Base-by-base conservation (phyloP, 1,140 invertebrate genomes). In the Gerris buenoi region DNA sequence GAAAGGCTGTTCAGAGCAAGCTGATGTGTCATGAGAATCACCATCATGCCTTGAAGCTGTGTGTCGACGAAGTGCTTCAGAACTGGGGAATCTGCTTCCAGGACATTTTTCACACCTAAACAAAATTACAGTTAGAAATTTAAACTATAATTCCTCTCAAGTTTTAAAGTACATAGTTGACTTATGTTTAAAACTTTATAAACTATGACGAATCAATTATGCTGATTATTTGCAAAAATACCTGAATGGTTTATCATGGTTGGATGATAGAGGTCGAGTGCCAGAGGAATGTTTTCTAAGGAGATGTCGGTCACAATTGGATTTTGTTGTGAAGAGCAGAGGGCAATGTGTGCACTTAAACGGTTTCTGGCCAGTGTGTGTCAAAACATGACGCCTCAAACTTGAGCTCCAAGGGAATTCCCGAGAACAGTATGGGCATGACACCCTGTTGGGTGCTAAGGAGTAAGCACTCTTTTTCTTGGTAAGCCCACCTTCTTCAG, bases 371-470 rank as follows among this genome's bases (percentile, higher is more conserved):
- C 95, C 95, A n/a, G 92, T 96, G 73, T 96, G 93, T 0, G 93
- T 96, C 0, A 95, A 82, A 26, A 97, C 89, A 76, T 97, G 95
- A 1, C 94, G 82, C 1, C 93, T 84, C 14, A 98, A 80, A 0
- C 94, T 97, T 15, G 92, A 95, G 2, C 89, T 90, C 95, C 95
- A 98, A 0, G 95, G 95, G 75, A 98, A 98, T 73, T 91, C 90
- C 26, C 94, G 82, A 62, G 87, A 83, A 76, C 95, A 98, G 73
- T 91, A 95, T 0, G 91, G 91, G 75, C 95, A 98, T 13, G 87
- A 85, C 0, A 93, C 91, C 58, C 93, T 84, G 75, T 97, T 95
- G 1, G 94, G 94, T 0, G 94, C 93, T 73, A 95, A 83, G 27
- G 92, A 95, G 75, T 97, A 97, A 0, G 94, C 95, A n/a, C 92